Evolutionary conservation across 2,113 vertebrate species (phyloP).

Genomic region (Gallinago paraguaiae): DNA sequence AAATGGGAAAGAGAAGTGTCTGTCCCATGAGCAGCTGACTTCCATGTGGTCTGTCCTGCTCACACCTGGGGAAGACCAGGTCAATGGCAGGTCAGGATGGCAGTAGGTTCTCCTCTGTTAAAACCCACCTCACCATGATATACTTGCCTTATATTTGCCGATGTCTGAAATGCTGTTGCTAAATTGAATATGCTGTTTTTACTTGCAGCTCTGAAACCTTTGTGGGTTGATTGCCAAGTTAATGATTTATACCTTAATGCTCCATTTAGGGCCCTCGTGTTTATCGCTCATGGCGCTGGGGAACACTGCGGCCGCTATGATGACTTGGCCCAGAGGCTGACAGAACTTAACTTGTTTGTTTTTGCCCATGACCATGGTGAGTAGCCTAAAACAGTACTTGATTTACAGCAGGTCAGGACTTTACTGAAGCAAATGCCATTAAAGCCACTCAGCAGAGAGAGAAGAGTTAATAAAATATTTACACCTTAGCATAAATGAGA

Average conservation of each 20-base stretch:
- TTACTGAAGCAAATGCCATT: neutral
- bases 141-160: neutral
- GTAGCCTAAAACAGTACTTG: constrained; percentile 50
- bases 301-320: constrained; percentile 93
- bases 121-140: neutral
- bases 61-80: neutral
- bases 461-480: constrained; percentile 24
- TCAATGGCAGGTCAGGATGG: rapidly evolving
- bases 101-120: neutral
- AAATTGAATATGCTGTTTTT: neutral
- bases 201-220: neutral
- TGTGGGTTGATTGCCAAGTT: neutral
- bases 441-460: neutral
- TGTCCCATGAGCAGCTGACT: neutral
- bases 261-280: constrained; percentile 86
- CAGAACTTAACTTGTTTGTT: constrained; percentile 82
- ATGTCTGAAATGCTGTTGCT: neutral
- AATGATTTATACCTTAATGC: constrained; percentile 21
- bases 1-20: neutral
- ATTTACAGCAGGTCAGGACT: constrained; percentile 9
- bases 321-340: constrained; percentile 86
- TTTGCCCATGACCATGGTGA: constrained; percentile 96
- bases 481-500: neutral
- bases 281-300: constrained; percentile 88
- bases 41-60: neutral